Evolutionary conservation across 2,888 invertebrate species (phyloP), one percentile per base, ranked within the genome.

Genomic region (Nezara viridula): DNA sequence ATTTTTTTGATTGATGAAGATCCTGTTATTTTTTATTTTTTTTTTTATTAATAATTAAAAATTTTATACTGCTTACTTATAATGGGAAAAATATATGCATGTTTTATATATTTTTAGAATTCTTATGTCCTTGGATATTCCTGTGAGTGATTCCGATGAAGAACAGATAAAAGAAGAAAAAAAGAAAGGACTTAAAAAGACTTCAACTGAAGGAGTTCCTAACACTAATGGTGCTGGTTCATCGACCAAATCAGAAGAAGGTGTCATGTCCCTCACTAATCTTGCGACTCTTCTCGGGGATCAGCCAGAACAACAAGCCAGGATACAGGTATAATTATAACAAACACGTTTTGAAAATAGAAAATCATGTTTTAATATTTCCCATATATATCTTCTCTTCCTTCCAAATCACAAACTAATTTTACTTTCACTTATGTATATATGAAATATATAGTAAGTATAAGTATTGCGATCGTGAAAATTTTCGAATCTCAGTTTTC

Each of bases 81-180:
- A 1, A 9, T 12, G 21, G n/a, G 55, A n/a, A 55, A 55, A 55
- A 55, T 55, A n/a, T 81, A 37, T 81, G 19, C 88, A 90, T 55
- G 24, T 55, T 27, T 27, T 60, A 16, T 60, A 7, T 81, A 47
- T 81, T 92, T 93, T 0, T 93, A 97, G 97, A 92, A 94, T 97
- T 91, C 93, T 97, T n/a, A 95, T 95, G 93, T 95, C 95, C 91
- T 95, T 96, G 93, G 96, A 96, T 92, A 94, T 96, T 89, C 95
- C 95, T 91, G 93, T 94, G 19, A 94, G 95, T 91, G 95, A 92
- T 73, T 91, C 91, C 91, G 92, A 94, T 93, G 91, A 92, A 87
- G 60, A 66, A 40, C 66, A 60, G n/a, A 27, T 88, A 6, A 89
- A 89, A 90, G 89, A 86, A 89, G 89, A 55, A 50, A 90, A 60